Conservation (phyloP, 2,797 vertebrate genomes). For the Coregonus sp. region DNA sequence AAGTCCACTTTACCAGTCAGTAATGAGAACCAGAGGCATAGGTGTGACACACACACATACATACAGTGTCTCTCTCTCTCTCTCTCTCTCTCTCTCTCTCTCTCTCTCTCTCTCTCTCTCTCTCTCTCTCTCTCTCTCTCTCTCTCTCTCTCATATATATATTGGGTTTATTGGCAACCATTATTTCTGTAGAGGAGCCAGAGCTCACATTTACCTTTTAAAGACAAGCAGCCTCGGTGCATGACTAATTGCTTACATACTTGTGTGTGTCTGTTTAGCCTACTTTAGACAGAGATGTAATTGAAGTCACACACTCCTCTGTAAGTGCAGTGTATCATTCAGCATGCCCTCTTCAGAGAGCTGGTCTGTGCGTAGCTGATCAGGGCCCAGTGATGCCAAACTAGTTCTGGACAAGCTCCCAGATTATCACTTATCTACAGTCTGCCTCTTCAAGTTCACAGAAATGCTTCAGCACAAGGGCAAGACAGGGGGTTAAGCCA, state of each 20-base stretch:
- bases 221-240: neutral
- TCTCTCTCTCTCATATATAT: too few relatives aligned
- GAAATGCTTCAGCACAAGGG: neutral
- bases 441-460: slow-evolving; percentile 3
- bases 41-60: slow-evolving; percentile 22
- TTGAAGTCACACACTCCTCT: neutral
- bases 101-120: neutral
- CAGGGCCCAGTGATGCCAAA: slow-evolving; percentile 8
- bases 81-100: neutral
- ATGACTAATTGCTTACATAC: neutral
- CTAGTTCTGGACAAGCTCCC: slow-evolving; percentile 24
- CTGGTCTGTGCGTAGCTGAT: neutral
- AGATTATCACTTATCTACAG: slow-evolving; percentile 39
- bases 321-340: neutral
- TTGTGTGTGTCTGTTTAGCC: slow-evolving; percentile 1
- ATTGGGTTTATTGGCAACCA: slow-evolving; percentile 4
- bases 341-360: neutral
- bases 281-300: neutral
- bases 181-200: neutral
- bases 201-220: slow-evolving; percentile 6
- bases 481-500: neutral
- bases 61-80: neutral
- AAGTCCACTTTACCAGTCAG: slow-evolving; percentile 1
- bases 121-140: neutral
- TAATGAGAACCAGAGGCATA: slow-evolving; percentile 15